Conservation (phyloP, 2,797 vertebrate genomes). For the Delichon dasypus region DNA sequence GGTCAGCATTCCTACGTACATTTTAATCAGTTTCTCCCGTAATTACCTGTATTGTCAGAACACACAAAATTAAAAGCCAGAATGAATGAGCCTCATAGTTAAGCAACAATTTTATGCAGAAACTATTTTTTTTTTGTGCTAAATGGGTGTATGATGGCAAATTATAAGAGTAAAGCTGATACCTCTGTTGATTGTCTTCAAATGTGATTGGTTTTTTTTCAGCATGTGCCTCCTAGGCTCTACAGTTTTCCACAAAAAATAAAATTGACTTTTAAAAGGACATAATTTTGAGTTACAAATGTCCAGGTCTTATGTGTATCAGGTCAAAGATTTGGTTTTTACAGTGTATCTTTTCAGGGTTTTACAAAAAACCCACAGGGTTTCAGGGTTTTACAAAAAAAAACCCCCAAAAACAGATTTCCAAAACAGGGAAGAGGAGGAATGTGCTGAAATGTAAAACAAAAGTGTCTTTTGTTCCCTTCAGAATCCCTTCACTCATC, state of each 20-base stretch:
- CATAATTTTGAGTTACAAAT: neutral
- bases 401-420: neutral
- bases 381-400: neutral
- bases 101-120: neutral
- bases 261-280: neutral
- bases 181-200: neutral
- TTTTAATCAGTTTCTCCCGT: neutral
- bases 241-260: neutral
- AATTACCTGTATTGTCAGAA: neutral
- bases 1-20: neutral
- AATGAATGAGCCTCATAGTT: neutral
- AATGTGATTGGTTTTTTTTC: neutral
- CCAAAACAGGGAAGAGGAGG: neutral
- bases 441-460: neutral
- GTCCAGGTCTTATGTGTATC: neutral
- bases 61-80: neutral
- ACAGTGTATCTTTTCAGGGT: neutral
- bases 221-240: neutral
- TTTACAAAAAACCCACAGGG: neutral
- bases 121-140: neutral
- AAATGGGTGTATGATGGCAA: neutral
- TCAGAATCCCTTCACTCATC: constrained; percentile 20
- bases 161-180: neutral
- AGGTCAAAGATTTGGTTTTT: neutral
- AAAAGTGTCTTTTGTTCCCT: neutral